Percentiles rank a stretch among this genome's conserved stretches.
Conservation (phyloP, 2,797 vertebrate species). For the Melanotaenia pygmaea region DNA sequence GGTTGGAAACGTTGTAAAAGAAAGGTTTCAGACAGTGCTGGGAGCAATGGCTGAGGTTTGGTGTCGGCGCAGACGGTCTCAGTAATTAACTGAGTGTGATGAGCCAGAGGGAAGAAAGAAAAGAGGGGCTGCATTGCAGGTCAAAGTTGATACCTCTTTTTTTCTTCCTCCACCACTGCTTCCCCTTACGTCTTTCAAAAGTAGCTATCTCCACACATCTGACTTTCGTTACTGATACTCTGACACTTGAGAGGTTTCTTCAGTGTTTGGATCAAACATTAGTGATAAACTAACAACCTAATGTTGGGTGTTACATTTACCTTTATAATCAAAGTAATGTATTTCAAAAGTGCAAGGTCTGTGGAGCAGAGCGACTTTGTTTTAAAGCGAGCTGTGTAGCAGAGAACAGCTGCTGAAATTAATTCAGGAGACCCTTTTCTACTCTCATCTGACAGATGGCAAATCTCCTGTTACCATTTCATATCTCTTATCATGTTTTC, state of each 20-base stretch:
- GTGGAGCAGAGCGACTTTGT: slow-evolving; percentile 22
- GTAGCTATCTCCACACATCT: slow-evolving; percentile 1
- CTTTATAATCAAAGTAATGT: slow-evolving; percentile 42
- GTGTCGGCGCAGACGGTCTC: slow-evolving; percentile 48
- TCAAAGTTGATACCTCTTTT: slow-evolving; percentile 61
- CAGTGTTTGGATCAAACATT: slow-evolving; percentile 1
- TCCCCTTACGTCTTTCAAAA: slow-evolving; percentile 22
- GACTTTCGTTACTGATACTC: slow-evolving; percentile 1
- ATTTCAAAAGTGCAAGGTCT: slow-evolving; percentile 30
- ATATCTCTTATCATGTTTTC: slow-evolving; percentile 70
- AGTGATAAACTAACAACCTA: slow-evolving; percentile 26
- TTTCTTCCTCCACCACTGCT: slow-evolving; percentile 19
- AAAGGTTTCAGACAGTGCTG: slow-evolving; percentile 46
- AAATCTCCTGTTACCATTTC: slow-evolving; percentile 71
- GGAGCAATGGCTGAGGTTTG: slow-evolving; percentile 46
- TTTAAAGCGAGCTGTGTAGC: slow-evolving; percentile 57
- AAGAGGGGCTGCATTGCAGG: slow-evolving; percentile 56
- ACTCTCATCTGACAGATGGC: slow-evolving; percentile 72
- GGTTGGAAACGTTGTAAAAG: slow-evolving; percentile 47
- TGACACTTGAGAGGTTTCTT: slow-evolving; percentile 8
- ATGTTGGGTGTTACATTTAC: slow-evolving; percentile 12
- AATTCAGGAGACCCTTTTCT: slow-evolving; percentile 64
- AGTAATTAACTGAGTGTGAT: slow-evolving; percentile 71
- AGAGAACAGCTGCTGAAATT: slow-evolving; percentile 76
- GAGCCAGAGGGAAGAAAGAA: slow-evolving; percentile 56